Base-by-base conservation (phyloP, 2,888 invertebrate species). In the Allygus modestus region DNA sequence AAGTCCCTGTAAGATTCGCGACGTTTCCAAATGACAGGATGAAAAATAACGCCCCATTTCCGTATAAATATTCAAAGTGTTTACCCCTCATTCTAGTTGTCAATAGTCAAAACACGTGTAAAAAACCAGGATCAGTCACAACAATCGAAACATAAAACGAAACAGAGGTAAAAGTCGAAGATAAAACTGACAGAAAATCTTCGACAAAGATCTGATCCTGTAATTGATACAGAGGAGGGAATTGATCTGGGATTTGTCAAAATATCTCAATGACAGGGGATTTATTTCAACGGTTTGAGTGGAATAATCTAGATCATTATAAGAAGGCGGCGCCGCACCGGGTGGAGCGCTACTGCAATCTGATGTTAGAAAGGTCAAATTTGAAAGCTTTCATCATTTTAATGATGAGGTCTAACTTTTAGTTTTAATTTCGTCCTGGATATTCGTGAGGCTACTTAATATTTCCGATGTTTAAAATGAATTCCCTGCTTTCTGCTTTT, bases 161-260 rank as follows among this genome's bases (percentile, higher is more conserved):
- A 54, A 54, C 11, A 54, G 54, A 54, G 20, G 54, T 1, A 23
- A 20, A 54, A 23, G 9, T 54, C 20, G 20, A 54, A 54, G 54
- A 23, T 23, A 54, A 23, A 23, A 54, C 23, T 23, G 20, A 5
- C 23, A 54, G 20, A 54, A n/a, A 5, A 5, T 54, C 23, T 17
- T 51, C 20, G 23, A 23, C 54, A 54, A 65, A 65, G 28, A 65
- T 65, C 65, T 65, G 31, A 65, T 28, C 26, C 31, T 26, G 65
- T 65, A 65, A 65, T 65, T 31, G 65, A 65, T 65, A 65, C 17
- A 54, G 54, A 54, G 54, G 54, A 28, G 65, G 65, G 31, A 54
- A 65, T 65, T 65, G 65, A 65, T 65, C 65, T 15, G 31, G 71
- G 71, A 69, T 69, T 71, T 71, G 71, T 71, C 71, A 71, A 71